phyloP scores from a whole-genome alignment of 2,888 invertebrate species.

The Nomada fabriciana region DNA sequence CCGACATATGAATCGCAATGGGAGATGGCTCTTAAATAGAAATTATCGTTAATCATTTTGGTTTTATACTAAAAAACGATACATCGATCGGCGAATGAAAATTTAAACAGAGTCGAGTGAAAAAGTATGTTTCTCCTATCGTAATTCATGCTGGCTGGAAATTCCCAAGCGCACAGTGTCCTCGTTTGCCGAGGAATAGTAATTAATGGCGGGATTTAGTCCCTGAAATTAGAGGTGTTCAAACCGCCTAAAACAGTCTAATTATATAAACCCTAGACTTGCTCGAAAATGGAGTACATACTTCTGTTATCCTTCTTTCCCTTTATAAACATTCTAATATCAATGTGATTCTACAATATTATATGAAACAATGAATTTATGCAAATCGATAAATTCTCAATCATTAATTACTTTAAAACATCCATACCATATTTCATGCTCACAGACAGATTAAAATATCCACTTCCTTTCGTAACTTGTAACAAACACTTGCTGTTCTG shows the following conservation, averaged over 20 bases:
- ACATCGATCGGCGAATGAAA: not conserved
- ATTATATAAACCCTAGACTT: not conserved
- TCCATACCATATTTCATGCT: no score
- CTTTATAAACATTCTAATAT: not conserved
- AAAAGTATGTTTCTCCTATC: not conserved
- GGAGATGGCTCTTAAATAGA: no score
- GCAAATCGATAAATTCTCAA: no score
- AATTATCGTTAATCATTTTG: no score
- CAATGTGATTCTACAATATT: no score
- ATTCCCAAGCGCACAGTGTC: slow-evolving; percentile 1
- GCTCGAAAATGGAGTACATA: not conserved
- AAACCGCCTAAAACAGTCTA: slow-evolving; percentile 5
- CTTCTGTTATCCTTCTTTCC: not conserved
- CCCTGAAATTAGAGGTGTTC: slow-evolving; percentile 4
- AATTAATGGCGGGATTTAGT: slow-evolving; percentile 14
- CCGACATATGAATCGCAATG: no score
- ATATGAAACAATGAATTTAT: no score
- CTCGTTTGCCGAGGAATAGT: not conserved
- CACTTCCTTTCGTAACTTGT: no score
- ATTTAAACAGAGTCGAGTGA: not conserved
- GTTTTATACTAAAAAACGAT: not conserved
- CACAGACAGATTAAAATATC: no score
- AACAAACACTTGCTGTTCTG: no score
- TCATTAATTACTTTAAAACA: no score
- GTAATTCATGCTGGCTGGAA: slow-evolving; percentile 4